phyloP scores from a whole-genome alignment of 2,797 vertebrate species.

The Neomorphus geoffroyi region DNA sequence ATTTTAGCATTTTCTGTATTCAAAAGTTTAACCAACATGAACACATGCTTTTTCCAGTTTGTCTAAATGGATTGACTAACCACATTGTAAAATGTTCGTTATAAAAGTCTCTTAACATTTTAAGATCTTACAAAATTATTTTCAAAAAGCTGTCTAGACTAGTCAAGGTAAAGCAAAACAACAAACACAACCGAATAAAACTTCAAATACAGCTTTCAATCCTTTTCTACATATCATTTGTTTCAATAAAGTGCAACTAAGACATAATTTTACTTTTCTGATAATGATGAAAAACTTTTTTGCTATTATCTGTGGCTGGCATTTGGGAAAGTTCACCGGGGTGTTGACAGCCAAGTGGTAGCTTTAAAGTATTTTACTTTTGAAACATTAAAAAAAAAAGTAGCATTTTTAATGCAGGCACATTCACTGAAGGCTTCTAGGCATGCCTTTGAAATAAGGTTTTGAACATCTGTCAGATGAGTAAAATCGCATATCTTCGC shows the following conservation, averaged over 20 bases:
- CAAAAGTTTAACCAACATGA: neutral
- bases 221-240: neutral
- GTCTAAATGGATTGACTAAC: neutral
- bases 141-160: neutral
- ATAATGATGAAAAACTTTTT: neutral
- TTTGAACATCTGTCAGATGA: neutral
- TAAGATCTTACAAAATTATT: neutral
- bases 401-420: neutral
- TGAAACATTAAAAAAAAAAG: neutral
- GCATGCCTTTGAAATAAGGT: neutral
- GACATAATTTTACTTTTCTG: neutral
- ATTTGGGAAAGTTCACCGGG: neutral
- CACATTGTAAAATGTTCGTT: neutral
- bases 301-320: neutral
- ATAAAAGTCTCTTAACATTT: neutral
- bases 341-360: neutral
- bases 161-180: neutral
- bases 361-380: neutral
- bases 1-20: neutral
- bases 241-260: neutral
- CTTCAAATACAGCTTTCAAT: neutral
- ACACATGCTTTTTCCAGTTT: neutral
- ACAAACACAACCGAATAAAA: neutral
- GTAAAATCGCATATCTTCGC: neutral
- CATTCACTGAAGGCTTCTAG: neutral